Percentiles rank a stretch among this genome's conserved stretches.
These are phyloP conservation scores for Caenorhabditis japonica DNA, from an alignment of 2,888 invertebrate species.

Conservation along the genomic window DNA sequence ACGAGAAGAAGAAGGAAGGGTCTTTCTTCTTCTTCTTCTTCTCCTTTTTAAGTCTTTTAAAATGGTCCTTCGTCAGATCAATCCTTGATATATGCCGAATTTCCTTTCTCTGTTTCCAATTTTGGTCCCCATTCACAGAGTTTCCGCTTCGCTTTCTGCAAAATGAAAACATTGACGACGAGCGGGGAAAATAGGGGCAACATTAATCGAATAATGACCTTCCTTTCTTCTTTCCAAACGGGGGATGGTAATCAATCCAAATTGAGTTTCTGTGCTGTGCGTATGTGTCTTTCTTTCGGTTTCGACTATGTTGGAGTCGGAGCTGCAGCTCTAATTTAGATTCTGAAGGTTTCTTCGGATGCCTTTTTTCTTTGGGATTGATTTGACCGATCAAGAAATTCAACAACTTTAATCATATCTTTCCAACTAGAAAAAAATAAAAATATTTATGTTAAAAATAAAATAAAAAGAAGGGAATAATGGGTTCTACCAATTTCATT, in stretches of 20 bases:
- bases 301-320: neutral
- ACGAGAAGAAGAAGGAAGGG: neutral
- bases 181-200: constrained; percentile 5
- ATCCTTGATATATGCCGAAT: neutral
- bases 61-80: constrained; percentile 7
- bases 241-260: constrained; percentile 59
- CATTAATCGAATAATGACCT: constrained; percentile 57
- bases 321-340: constrained; percentile 44
- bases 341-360: constrained; percentile 18
- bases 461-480: no score
- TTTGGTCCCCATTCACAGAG: constrained; percentile 13
- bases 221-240: constrained; percentile 28
- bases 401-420: no score
- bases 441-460: no score
- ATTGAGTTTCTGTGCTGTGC: constrained; percentile 46
- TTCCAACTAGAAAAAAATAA: constrained; percentile 1
- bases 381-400: neutral
- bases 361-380: neutral
- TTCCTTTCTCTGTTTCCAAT: constrained; percentile 11
- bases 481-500: constrained; percentile 1
- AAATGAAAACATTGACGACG: constrained; percentile 33
- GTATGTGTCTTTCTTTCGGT: constrained; percentile 16
- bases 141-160: constrained; percentile 6
- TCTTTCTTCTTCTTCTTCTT: no score
- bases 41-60: no score